Evolutionary conservation across 1,140 invertebrate species (phyloP).

Genomic region (Holotrichia oblita): DNA sequence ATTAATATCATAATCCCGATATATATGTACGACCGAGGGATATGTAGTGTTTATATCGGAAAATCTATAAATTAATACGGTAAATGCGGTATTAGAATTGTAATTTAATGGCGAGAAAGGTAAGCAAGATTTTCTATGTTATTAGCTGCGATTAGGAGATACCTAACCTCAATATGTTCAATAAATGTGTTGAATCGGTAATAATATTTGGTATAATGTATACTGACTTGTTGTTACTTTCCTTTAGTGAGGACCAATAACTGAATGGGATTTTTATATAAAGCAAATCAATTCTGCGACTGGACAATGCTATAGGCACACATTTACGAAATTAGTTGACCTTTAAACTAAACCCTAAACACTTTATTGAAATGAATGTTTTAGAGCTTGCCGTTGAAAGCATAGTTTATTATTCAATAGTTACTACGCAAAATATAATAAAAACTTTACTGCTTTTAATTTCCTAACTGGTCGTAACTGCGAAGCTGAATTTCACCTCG

Average conservation of each 20-base stretch:
- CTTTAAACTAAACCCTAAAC: no score
- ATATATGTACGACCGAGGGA: neutral
- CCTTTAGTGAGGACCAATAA: no score
- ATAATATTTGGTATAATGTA: no score
- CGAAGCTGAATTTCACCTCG: neutral
- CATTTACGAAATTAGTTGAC: no score
- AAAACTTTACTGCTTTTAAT: slow-evolving; percentile 10
- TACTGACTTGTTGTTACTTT: no score
- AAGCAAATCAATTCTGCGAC: no score
- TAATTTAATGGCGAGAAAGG: neutral
- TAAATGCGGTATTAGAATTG: slow-evolving; percentile 12
- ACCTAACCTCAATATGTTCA: no score
- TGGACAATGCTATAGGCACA: no score
- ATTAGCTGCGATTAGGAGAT: no score
- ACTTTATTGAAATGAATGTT: no score
- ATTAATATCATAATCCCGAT: slow-evolving; percentile 21
- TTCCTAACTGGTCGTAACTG: neutral
- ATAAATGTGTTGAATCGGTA: no score
- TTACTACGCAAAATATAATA: neutral
- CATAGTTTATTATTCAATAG: neutral
- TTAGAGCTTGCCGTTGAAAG: neutral
- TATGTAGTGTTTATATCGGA: neutral
- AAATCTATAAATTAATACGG: neutral
- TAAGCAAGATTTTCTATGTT: neutral
- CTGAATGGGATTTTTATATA: no score